These are phyloP conservation scores for Corella eumyota DNA, from an alignment of 23 tunicate species.

Conservation along the genomic window DNA sequence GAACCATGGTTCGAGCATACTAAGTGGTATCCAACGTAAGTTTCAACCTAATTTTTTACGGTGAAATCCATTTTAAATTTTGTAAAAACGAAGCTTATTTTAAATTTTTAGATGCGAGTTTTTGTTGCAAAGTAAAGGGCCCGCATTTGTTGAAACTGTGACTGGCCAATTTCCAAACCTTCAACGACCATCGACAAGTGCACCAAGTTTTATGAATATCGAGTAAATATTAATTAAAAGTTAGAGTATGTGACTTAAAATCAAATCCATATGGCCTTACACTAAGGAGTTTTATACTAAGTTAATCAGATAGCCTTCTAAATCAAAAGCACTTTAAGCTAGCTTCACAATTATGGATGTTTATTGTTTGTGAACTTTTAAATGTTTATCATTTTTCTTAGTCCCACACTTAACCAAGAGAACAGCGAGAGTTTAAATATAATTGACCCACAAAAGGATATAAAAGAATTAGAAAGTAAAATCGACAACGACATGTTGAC, in stretches of 20 bases:
- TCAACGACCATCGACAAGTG: slow-evolving; percentile 12
- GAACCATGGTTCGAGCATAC: slow-evolving; percentile 51
- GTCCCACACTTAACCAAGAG: too few relatives aligned
- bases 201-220: not conserved
- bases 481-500: slow-evolving; percentile 5
- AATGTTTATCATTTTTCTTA: too few relatives aligned
- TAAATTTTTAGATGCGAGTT: slow-evolving; percentile 20
- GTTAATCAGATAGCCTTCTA: too few relatives aligned
- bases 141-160: slow-evolving; percentile 10
- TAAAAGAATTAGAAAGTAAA: slow-evolving; percentile 4
- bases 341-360: too few relatives aligned
- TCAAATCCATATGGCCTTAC: not conserved
- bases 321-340: too few relatives aligned
- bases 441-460: slow-evolving; percentile 6
- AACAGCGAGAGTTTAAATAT: too few relatives aligned
- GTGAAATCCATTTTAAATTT: not conserved
- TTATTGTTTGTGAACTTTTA: too few relatives aligned
- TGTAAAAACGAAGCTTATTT: not conserved
- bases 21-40: slow-evolving; percentile 60
- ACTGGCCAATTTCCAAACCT: slow-evolving; percentile 17
- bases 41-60: not conserved
- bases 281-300: too few relatives aligned
- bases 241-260: not conserved
- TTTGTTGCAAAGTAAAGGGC: slow-evolving; percentile 17
- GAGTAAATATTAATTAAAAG: not conserved